Percentiles rank a stretch among this genome's conserved stretches.
These are phyloP conservation scores for Phainopepla nitens DNA, from an alignment of 2,113 vertebrate genomes.

Conservation along the genomic window DNA sequence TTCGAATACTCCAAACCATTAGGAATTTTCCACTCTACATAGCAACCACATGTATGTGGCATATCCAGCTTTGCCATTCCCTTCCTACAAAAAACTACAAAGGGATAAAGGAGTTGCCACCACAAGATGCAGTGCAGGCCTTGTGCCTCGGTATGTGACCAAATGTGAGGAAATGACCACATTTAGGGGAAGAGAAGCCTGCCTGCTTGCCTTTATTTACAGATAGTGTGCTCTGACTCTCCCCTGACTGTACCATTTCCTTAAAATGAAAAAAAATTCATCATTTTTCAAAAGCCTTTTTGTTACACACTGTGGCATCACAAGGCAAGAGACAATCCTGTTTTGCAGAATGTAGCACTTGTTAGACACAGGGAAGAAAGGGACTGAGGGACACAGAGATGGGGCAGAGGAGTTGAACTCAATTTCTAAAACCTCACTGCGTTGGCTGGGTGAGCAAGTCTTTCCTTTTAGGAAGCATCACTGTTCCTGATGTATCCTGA, in stretches of 20 bases:
- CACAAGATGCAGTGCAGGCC: not conserved
- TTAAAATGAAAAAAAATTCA: not conserved
- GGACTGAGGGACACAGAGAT: not conserved
- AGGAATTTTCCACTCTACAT: not conserved
- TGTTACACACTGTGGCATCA: accelerated
- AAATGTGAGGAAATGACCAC: not conserved
- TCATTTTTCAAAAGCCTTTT: not conserved
- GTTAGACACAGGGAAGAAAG: not conserved
- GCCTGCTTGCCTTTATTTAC: not conserved
- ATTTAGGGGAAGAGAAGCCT: not conserved
- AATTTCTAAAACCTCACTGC: not conserved
- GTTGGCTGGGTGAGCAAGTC: not conserved
- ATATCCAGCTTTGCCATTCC: not conserved
- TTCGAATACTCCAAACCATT: not conserved
- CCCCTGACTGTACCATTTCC: too few species aligned
- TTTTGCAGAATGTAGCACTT: not conserved
- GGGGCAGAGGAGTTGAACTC: not conserved
- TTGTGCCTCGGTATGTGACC: accelerated
- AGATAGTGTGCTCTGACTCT: too few species aligned
- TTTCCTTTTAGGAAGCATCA: not conserved
- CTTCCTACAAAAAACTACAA: not conserved
- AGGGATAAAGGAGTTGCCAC: accelerated
- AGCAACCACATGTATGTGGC: accelerated
- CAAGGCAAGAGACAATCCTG: not conserved
- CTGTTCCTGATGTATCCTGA: not conserved